Evolutionary conservation across 30 jellyfish, hydroid and myxozoan species (phyloP).

Genomic region (Catostylus mosaicus): DNA sequence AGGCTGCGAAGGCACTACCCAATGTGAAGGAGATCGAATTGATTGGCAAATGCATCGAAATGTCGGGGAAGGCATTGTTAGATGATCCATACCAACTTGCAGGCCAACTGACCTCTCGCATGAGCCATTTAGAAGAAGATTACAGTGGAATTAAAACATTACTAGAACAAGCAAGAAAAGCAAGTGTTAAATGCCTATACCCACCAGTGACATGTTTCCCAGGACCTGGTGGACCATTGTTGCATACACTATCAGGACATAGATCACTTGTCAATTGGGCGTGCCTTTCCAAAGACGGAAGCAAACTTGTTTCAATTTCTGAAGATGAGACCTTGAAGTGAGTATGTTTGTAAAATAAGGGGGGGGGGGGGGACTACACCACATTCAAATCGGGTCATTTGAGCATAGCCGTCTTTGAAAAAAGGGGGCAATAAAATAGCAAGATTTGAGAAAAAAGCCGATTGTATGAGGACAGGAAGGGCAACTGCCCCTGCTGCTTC

Average conservation of each 20-base stretch:
- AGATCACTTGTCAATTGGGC: slow-evolving; percentile 45
- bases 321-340: slow-evolving; percentile 70
- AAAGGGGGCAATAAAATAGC: too few species aligned
- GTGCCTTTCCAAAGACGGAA: slow-evolving; percentile 11
- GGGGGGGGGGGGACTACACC: too few species aligned
- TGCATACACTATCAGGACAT: slow-evolving; percentile 83
- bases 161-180: slow-evolving; percentile 50
- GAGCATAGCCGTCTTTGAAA: too few species aligned
- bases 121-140: slow-evolving; percentile 27
- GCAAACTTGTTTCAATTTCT: slow-evolving; percentile 4
- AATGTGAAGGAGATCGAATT: slow-evolving; percentile 70
- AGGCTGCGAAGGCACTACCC: slow-evolving; percentile 51
- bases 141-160: slow-evolving; percentile 22
- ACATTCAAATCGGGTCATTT: too few species aligned
- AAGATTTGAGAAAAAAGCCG: too few species aligned
- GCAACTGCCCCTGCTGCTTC: too few species aligned
- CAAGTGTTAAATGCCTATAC: slow-evolving; percentile 67
- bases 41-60: slow-evolving; percentile 63
- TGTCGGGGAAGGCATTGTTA: slow-evolving; percentile 58
- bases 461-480: too few species aligned
- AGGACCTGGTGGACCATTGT: slow-evolving; percentile 85
- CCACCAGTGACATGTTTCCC: slow-evolving; percentile 75
- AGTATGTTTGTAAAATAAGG: not conserved
- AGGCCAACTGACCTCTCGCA: slow-evolving; percentile 68
- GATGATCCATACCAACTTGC: slow-evolving; percentile 78